Evolutionary conservation across 1,140 invertebrate species (phyloP).

Genomic region (Atta texana): DNA sequence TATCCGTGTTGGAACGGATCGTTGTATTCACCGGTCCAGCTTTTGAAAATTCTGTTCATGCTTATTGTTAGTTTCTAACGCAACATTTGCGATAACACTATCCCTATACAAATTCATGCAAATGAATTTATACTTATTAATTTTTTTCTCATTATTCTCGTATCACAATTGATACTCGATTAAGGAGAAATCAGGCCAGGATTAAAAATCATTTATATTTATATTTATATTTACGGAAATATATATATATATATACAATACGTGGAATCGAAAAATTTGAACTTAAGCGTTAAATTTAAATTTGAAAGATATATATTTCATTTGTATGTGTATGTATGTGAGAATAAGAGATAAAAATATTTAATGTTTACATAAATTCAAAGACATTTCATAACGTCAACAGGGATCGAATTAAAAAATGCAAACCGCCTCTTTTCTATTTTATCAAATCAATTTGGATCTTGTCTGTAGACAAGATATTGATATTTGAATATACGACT

Average conservation of each 20-base stretch:
- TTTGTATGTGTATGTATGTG: neutral
- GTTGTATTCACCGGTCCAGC: slow-evolving; percentile 15
- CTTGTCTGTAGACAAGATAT: neutral
- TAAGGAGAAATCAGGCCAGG: neutral
- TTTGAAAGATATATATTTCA: neutral
- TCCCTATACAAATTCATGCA: neutral
- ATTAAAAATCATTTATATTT: neutral
- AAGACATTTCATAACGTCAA: neutral
- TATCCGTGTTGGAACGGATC: slow-evolving; percentile 37
- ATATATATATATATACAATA: too few relatives aligned
- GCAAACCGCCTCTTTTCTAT: neutral
- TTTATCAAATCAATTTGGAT: neutral
- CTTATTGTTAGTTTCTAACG: slow-evolving; percentile 6
- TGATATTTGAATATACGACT: neutral
- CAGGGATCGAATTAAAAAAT: neutral
- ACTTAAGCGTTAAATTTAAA: neutral
- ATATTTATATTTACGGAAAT: neutral
- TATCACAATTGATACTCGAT: neutral
- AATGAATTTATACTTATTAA: slow-evolving; percentile 9
- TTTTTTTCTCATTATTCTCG: neutral
- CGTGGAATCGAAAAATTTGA: neutral
- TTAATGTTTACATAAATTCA: neutral
- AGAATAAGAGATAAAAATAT: neutral
- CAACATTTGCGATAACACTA: slow-evolving; percentile 6
- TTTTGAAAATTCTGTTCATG: neutral